A percentile compares a stretch with the other conserved stretches of the same genome.
These are phyloP conservation scores for Oopsacas minuta DNA, from an alignment of 37 sponge, comb jelly and placozoan species.

Conservation along the genomic window DNA sequence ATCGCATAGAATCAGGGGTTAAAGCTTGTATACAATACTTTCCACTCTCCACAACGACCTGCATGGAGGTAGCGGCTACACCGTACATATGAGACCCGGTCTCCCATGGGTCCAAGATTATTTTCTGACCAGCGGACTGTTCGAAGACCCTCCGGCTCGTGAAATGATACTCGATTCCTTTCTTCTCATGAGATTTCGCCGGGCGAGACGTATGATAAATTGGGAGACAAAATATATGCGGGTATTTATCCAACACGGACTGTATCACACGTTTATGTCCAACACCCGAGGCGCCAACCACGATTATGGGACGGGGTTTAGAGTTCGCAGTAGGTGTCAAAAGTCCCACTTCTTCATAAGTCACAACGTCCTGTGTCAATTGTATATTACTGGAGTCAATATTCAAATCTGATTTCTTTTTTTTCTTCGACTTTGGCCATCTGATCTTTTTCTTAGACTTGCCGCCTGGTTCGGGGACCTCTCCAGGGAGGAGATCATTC, in stretches of 20 bases:
- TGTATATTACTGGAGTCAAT: background rate
- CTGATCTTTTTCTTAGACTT: background rate
- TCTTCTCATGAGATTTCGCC: background rate
- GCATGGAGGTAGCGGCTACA: background rate
- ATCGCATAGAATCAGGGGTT: background rate
- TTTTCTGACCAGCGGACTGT: background rate
- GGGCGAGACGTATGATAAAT: slow-evolving; percentile 1
- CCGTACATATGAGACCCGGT: slow-evolving; percentile 5
- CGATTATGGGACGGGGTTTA: background rate
- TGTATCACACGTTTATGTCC: slow-evolving; percentile 7
- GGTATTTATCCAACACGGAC: background rate
- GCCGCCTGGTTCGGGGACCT: background rate
- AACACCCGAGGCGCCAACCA: background rate
- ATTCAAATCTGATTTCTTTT: background rate
- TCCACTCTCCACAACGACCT: background rate
- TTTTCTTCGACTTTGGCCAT: background rate
- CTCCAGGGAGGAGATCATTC: background rate
- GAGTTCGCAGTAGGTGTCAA: background rate
- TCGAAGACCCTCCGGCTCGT: background rate
- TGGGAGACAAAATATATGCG: background rate
- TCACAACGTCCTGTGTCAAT: background rate
- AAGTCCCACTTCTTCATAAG: background rate
- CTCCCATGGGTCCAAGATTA: background rate
- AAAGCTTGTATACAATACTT: background rate
- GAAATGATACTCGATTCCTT: slow-evolving; percentile 16